Percentiles rank a stretch among this genome's conserved stretches.
These are phyloP conservation scores for Latrodectus geometricus DNA, from an alignment of 1,140 invertebrate genomes.

Conservation along the genomic window DNA sequence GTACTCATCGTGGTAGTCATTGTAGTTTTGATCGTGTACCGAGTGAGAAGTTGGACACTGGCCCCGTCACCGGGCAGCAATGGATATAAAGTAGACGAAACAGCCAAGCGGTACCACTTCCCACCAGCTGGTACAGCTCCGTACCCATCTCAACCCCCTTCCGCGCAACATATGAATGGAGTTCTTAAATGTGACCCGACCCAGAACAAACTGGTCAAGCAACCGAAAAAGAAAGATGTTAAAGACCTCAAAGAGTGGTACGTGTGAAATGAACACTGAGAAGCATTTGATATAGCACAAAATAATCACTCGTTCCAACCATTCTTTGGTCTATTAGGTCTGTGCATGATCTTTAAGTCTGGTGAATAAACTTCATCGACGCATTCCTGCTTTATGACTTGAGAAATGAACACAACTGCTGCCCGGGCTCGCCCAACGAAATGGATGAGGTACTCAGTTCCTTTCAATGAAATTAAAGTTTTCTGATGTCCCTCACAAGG, in stretches of 20 bases:
- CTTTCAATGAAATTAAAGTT: conserved; percentile 8
- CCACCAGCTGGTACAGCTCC: conserved; percentile 44
- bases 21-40: conserved; percentile 88
- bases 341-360: conserved; percentile 1
- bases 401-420: neutral
- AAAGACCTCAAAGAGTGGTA: conserved; percentile 96
- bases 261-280: conserved; percentile 74
- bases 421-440: neutral
- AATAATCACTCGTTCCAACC: conserved; percentile 44
- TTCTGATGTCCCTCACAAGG: neutral
- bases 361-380: neutral
- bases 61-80: conserved; percentile 71
- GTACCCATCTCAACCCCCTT: conserved; percentile 33
- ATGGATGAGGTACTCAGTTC: conserved; percentile 28
- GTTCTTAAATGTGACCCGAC: conserved; percentile 36
- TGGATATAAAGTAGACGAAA: conserved; percentile 43
- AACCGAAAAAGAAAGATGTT: conserved; percentile 79
- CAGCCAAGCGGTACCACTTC: conserved; percentile 48
- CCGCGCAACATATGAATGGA: conserved; percentile 55
- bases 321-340: conserved; percentile 47
- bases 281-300: conserved; percentile 11
- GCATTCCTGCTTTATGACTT: neutral
- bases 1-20: conserved; percentile 91
- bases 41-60: conserved; percentile 89
- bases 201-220: conserved; percentile 32